Evolutionary conservation across 2,888 invertebrate genomes (phyloP).

Genomic region (Acronicta leporina): DNA sequence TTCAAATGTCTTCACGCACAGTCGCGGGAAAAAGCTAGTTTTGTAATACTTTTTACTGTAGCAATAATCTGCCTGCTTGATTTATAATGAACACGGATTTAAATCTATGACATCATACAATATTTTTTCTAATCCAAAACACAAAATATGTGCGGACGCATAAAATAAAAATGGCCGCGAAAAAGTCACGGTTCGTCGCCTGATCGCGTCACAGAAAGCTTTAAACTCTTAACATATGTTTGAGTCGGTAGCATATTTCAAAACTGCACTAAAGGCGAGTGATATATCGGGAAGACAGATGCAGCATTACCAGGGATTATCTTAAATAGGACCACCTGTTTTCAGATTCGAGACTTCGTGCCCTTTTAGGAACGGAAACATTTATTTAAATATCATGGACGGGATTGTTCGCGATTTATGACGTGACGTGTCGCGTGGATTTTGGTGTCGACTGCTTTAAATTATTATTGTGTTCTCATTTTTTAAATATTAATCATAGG

Average conservation of each 20-base stretch:
- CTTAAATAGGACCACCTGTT: constrained; percentile 86
- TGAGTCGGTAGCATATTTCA: constrained; percentile 74
- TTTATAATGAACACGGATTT: too few relatives aligned
- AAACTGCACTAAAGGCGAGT: constrained; percentile 60
- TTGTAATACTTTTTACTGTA: too few relatives aligned
- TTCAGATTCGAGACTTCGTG: constrained; percentile 68
- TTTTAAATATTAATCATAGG: constrained; percentile 5
- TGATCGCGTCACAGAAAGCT: constrained; percentile 46
- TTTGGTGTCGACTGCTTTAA: constrained; percentile 29
- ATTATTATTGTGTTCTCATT: constrained; percentile 14
- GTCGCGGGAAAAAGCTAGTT: too few relatives aligned
- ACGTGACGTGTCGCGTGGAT: constrained; percentile 43
- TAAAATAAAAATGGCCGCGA: constrained; percentile 47
- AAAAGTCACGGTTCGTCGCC: constrained; percentile 73
- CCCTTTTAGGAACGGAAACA: constrained; percentile 77
- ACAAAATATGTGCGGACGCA: constrained; percentile 11
- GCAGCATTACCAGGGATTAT: constrained; percentile 80
- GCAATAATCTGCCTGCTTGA: too few relatives aligned
- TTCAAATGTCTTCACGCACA: too few relatives aligned
- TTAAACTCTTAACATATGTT: constrained; percentile 75
- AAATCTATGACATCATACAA: too few relatives aligned
- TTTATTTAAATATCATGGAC: constrained; percentile 67
- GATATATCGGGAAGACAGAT: constrained; percentile 76
- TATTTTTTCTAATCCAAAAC: neutral
- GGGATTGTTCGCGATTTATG: constrained; percentile 59